Evolutionary conservation across 1,140 invertebrate species (phyloP), one percentile per base, ranked within the genome.

Genomic region (Orchestia grillus): DNA sequence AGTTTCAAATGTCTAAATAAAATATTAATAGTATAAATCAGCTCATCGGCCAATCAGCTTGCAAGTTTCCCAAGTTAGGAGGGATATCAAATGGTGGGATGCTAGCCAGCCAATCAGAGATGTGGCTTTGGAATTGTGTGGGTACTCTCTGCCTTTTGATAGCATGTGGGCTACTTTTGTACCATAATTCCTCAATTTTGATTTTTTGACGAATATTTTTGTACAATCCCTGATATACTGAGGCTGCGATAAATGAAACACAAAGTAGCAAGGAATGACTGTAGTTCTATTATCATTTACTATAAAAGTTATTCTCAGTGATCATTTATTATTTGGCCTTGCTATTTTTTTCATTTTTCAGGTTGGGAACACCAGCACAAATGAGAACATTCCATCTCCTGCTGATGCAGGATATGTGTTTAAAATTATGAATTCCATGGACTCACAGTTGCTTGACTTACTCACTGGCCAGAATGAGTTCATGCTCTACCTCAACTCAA

Each of bases 351-450:
- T 42, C 41, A 41, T 91, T 94, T 44, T 94, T 28, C 92, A 94
- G 92, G 92, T 94, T 6, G 44, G 44, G 92, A 40, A 47, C 3
- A 40, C 44, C 8, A 94, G 92, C 40, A 94, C 43, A 8, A 94
- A 94, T 47, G 23, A 44, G 19, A n/a, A 94, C 40, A 94, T 94
- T 45, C 43, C 92, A 45, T 47, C 43, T 15, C 92, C 92, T n/a
- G 40, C 43, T 8, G 44, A 40, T 94, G 92, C 6, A 44, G 92
- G 92, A 23, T 94, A 94, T 94, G 92, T 94, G 19, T 94, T 94
- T 44, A 94, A 94, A 94, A 36, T 94, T 40, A 47, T 94, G 43
- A 94, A 94, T n/a, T 94, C 92, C 11, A 94, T 45, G 92, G 92
- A 94, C 92, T 94, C 92, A 23, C 41, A 94, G 44, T 28, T 94